Conservation (phyloP, 2,113 vertebrate species). For the Fulica atra region DNA sequence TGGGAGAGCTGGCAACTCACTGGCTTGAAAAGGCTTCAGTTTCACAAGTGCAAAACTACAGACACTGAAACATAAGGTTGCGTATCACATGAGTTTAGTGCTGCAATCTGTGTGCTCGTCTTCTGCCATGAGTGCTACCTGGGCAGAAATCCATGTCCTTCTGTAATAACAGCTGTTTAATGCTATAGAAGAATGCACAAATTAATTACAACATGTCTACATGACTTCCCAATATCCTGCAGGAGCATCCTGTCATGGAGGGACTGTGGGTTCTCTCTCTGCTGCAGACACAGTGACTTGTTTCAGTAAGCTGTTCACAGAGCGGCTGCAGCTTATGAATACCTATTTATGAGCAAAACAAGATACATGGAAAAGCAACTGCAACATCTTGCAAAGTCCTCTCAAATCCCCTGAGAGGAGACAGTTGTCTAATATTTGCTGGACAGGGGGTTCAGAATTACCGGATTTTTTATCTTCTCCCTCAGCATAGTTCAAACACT, state of each 20-base stretch:
- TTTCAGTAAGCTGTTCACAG: background rate
- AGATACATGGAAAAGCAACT: background rate
- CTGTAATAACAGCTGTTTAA: slow-evolving; percentile 57
- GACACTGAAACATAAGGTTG: slow-evolving; percentile 11
- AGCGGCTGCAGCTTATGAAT: background rate
- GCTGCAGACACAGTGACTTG: background rate
- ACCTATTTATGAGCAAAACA: background rate
- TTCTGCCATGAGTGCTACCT: slow-evolving; percentile 20
- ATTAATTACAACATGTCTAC: slow-evolving; percentile 35
- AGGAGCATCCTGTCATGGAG: background rate
- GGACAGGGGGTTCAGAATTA: background rate
- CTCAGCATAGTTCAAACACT: background rate
- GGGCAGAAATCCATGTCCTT: slow-evolving; percentile 61
- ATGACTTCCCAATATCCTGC: background rate
- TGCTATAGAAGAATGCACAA: slow-evolving; percentile 34
- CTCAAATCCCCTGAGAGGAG: background rate
- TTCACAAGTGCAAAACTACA: background rate
- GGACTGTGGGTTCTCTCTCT: background rate
- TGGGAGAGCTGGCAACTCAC: background rate
- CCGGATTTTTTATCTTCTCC: background rate
- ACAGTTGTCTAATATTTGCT: background rate
- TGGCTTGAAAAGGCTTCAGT: slow-evolving; percentile 5
- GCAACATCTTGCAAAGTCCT: background rate
- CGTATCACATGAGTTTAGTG: background rate
- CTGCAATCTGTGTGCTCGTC: background rate